Evolutionary conservation across 2,113 vertebrate genomes (phyloP), one percentile per base, ranked within the genome.

Genomic region (Hyperoodon ampullatus): DNA sequence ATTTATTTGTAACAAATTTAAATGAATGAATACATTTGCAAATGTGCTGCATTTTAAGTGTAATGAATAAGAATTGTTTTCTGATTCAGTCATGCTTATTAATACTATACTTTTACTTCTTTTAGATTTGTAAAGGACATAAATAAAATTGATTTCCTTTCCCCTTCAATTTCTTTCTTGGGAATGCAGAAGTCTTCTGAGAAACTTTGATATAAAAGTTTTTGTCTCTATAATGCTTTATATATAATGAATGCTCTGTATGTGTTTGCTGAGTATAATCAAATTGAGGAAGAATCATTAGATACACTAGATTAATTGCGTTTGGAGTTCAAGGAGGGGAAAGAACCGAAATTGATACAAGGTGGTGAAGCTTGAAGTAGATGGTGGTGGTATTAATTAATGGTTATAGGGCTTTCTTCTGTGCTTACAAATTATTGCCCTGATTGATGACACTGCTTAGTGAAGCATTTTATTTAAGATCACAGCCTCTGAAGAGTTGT

Each of bases 1-100:
- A 82, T 86, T 8, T 89, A 8, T 74, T 33, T 75, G 13, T 88
- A 39, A 82, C 12, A 92, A 47, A n/a, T 68, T 47, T 66, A 95
- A 91, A 70, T 93, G 33, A 82, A 82, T 77, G 55, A 80, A 23
- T 63, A 66, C 16, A 60, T 91, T 66, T 94, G 55, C n/a, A 93
- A 26, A 58, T 91, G 23, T 77, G 33, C 39, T 94, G 1, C 33
- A 81, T 88, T 68, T 21, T 94, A 75, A 53, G 53, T 90, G 11
- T 75, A 91, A 92, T 65, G 63, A 87, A 14, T 90, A 68, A 95
- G 42, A 92, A 84, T 60, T 92, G 90, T 71, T 86, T 97, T 55
- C n/a, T 58, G 14, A 47, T 61, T 90, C 16, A 71, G 6, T 95
- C 68, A 77, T 81, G 28, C 66, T 42, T 91, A 33, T 16, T 53